These are phyloP conservation scores for Verasper variegatus DNA, from an alignment of 2,113 vertebrate genomes.

Conservation along the genomic window DNA sequence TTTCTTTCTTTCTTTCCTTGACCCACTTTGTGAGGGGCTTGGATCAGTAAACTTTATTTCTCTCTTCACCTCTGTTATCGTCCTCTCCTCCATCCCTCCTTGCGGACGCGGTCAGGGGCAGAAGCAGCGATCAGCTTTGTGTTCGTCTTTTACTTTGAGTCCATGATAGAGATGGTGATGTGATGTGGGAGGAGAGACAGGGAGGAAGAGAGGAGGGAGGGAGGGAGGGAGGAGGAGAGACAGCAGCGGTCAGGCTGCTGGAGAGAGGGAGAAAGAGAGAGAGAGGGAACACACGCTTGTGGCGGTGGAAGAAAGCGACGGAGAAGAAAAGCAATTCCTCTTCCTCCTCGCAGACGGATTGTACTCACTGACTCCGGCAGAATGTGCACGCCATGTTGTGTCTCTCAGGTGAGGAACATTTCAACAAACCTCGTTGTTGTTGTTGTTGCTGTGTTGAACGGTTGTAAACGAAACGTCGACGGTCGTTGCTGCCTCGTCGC, in stretches of 20 bases:
- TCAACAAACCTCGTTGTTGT: not conserved
- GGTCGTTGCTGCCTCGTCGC: not conserved
- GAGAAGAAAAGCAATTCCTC: constrained; percentile 3
- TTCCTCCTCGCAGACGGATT: constrained; percentile 13
- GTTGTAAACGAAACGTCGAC: not conserved
- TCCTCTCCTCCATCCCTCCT: too few relatives aligned
- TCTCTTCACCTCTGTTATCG: too few relatives aligned
- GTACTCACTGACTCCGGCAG: not conserved
- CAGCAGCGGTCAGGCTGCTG: not conserved
- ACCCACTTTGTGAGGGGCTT: not conserved
- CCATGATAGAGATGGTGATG: not conserved
- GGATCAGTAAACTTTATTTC: too few relatives aligned
- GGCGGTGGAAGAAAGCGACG: constrained; percentile 19
- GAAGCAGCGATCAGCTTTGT: not conserved
- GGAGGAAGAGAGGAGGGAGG: constrained; percentile 18
- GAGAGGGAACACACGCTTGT: not conserved
- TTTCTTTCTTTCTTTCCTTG: too few relatives aligned
- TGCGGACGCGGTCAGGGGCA: too few relatives aligned
- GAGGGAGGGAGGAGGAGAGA: not conserved
- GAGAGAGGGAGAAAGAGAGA: constrained; percentile 7
- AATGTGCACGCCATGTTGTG: constrained; percentile 79
- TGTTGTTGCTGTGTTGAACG: not conserved
- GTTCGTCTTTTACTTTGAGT: not conserved
- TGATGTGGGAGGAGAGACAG: constrained; percentile 40
- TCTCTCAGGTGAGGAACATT: constrained; percentile 80